These are phyloP conservation scores for Cylloceria caligata DNA, from an alignment of 2,888 invertebrate genomes.

Conservation along the genomic window DNA sequence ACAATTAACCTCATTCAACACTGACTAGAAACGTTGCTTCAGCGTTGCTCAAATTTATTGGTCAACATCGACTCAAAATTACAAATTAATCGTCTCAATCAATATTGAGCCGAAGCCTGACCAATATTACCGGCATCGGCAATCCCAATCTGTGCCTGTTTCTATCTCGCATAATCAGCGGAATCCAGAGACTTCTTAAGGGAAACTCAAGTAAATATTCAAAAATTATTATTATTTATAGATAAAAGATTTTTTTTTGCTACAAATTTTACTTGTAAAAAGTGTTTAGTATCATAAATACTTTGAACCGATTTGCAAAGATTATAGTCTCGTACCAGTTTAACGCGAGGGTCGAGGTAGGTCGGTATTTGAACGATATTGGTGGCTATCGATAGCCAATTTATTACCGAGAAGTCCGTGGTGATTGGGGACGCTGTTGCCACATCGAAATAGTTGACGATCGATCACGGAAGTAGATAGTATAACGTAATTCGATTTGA, in stretches of 20 bases:
- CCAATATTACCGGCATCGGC: too few relatives aligned
- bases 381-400: conserved; percentile 59
- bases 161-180: too few relatives aligned
- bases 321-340: not conserved
- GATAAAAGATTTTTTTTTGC: not conserved
- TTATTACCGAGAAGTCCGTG: conserved; percentile 45
- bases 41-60: too few relatives aligned
- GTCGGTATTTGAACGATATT: conserved; percentile 23
- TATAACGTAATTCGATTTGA: conserved; percentile 54
- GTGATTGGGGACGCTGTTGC: conserved; percentile 7
- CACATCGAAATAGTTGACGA: conserved; percentile 57
- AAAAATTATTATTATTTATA: too few relatives aligned
- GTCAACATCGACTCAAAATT: too few relatives aligned
- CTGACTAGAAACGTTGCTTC: too few relatives aligned
- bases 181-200: too few relatives aligned
- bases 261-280: not conserved
- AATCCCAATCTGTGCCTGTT: too few relatives aligned
- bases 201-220: too few relatives aligned
- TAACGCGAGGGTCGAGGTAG: conserved; percentile 4
- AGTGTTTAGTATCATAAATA: not conserved
- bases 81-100: too few relatives aligned
- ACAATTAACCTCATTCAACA: too few relatives aligned
- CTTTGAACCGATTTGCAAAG: not conserved
- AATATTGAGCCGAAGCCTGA: too few relatives aligned
- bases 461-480: conserved; percentile 55